phyloP scores from a whole-genome alignment of 2,113 vertebrate genomes.

The Galbula dea region DNA sequence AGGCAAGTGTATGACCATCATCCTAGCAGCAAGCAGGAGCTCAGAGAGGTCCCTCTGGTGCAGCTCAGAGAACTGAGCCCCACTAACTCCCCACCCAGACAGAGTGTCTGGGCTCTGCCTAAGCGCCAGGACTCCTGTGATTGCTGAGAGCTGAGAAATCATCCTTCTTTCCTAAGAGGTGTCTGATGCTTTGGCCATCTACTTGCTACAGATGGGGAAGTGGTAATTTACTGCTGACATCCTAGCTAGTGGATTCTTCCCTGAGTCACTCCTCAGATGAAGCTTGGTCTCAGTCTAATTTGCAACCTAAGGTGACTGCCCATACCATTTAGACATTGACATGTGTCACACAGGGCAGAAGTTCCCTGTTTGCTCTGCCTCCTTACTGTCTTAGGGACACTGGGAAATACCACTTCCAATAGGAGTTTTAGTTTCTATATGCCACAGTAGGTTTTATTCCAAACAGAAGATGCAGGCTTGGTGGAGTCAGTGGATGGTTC shows the following conservation, averaged over 20 bases:
- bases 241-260: background rate
- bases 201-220: background rate
- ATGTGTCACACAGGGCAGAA: background rate
- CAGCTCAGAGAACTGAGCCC: background rate
- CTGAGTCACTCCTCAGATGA: background rate
- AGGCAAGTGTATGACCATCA: fast-evolving
- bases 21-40: background rate
- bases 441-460: background rate
- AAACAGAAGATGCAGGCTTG: background rate
- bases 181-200: background rate
- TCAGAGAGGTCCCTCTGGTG: background rate
- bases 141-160: background rate
- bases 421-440: background rate
- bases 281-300: background rate
- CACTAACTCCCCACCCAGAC: background rate
- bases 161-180: background rate
- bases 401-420: background rate
- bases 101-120: background rate
- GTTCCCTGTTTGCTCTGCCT: background rate
- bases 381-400: background rate
- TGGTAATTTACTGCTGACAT: background rate
- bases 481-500: background rate
- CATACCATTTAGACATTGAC: background rate
- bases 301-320: background rate
- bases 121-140: background rate